phyloP scores from a whole-genome alignment of 30 jellyfish, hydroid and myxozoan genomes.

The Mastigias papua region DNA sequence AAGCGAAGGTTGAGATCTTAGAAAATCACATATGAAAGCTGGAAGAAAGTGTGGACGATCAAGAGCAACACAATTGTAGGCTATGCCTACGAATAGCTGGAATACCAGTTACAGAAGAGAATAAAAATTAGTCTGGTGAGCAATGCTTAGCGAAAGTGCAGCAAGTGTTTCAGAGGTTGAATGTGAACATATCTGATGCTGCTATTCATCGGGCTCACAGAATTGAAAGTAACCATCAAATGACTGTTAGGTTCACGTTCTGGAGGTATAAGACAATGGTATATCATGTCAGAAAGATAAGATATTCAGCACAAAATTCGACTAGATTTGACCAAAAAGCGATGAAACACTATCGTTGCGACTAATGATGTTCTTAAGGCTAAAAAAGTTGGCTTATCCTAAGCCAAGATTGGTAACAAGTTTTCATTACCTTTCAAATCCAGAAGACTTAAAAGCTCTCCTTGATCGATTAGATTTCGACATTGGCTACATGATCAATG shows the following conservation, averaged over 20 bases:
- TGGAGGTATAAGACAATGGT: conserved; percentile 18
- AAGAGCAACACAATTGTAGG: neutral
- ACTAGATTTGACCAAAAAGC: conserved; percentile 41
- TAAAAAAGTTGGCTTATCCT: neutral
- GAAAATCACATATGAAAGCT: no score
- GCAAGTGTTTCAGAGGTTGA: neutral
- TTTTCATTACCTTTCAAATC: neutral
- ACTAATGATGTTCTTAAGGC: conserved; percentile 5
- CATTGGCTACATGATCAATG: no score
- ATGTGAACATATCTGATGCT: neutral
- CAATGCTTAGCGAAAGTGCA: neutral
- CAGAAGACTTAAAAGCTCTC: neutral
- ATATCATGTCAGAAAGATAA: conserved; percentile 14
- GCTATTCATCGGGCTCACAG: conserved; percentile 2
- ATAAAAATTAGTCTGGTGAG: neutral
- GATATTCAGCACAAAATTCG: conserved; percentile 28
- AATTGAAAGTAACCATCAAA: conserved; percentile 15
- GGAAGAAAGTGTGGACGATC: no score
- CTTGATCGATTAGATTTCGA: neutral
- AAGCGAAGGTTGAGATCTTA: no score
- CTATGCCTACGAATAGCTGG: neutral
- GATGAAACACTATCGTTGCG: no score
- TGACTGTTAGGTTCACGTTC: conserved; percentile 12
- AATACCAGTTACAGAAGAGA: neutral
- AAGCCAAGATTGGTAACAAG: neutral